Evolutionary conservation across 1,140 invertebrate genomes (phyloP).

Genomic region (Drosophila yakuba): DNA sequence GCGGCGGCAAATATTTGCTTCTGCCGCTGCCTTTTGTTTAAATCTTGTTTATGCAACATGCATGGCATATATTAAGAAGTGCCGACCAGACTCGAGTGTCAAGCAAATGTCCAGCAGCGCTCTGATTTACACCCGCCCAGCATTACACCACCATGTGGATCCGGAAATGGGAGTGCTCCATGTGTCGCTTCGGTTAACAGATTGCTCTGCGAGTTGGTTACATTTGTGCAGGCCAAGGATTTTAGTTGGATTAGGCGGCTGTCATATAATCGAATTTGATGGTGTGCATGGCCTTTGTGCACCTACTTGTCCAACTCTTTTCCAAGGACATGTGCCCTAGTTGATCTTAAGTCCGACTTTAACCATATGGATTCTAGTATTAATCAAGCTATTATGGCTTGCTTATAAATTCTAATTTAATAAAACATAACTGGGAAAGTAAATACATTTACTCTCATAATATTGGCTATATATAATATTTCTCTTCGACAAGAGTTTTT

Average conservation of each 20-base stretch:
- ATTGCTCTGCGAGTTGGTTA: slow-evolving; percentile 27
- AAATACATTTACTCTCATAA: no score
- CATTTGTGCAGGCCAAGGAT: slow-evolving; percentile 9
- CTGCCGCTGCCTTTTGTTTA: slow-evolving; percentile 64
- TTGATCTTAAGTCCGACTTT: no score
- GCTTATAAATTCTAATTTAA: no score
- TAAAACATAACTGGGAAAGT: no score
- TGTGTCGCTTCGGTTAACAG: slow-evolving; percentile 35
- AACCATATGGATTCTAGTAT: no score
- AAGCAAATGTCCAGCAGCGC: slow-evolving; percentile 49
- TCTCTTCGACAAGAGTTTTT: no score
- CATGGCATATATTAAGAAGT: slow-evolving; percentile 69
- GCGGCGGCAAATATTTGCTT: slow-evolving; percentile 73
- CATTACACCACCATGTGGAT: background rate
- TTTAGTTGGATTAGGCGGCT: slow-evolving; percentile 11
- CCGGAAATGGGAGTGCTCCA: slow-evolving; percentile 17
- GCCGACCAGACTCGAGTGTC: slow-evolving; percentile 38
- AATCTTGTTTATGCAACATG: slow-evolving; percentile 80
- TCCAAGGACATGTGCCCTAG: no score
- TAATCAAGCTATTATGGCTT: no score
- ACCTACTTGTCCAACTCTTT: no score
- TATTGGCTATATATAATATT: no score
- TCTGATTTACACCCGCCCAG: slow-evolving; percentile 58
- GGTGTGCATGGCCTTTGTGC: background rate
- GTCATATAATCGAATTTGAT: background rate